These are phyloP conservation scores for Xenopus tropicalis DNA, from an alignment of 2,113 vertebrate genomes.

Conservation along the genomic window UCB_Xtro_10.0 CM004451.2:4659501-4660000, in stretches of 20 bases:
- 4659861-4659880: not conserved
- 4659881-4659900: not conserved
- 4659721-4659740: too few species aligned
- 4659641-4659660: too few species aligned
- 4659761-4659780: too few species aligned
- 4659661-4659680: too few species aligned
- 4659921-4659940: not conserved
- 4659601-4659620: not conserved
- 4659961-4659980: not conserved
- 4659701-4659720: too few species aligned
- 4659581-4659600: not conserved
- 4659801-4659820: not conserved
- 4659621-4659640: too few species aligned
- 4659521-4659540: conserved; percentile 74
- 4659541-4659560: conserved; percentile 67
- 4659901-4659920: not conserved
- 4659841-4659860: not conserved
- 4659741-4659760: too few species aligned
- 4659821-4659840: not conserved
- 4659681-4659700: too few species aligned
- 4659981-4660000: conserved; percentile 40
- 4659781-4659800: too few species aligned
- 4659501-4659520: too few species aligned
- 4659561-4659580: conserved; percentile 53
- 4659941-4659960: not conserved